Evolutionary conservation across 2,888 invertebrate species (phyloP), one percentile per base, ranked within the genome.

Genomic region (Apotomis betuletana): DNA sequence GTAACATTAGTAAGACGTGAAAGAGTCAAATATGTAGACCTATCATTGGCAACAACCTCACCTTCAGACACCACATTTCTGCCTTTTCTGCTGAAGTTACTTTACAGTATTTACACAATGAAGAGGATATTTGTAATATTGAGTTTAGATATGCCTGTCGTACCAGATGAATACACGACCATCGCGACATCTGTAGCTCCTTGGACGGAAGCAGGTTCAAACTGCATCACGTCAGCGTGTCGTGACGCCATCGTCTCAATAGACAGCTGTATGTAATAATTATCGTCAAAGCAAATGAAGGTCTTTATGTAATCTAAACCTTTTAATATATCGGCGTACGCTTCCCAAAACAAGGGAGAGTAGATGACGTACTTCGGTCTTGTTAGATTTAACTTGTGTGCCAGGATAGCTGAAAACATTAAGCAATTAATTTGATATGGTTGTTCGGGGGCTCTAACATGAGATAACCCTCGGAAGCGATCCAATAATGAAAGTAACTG

Each of bases 321-420:
- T 36, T 54, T 64, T 10, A 64, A 41, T 12, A 15, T 10, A 5
- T 41, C 5, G 54, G 41, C 54, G 54, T 64, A 41, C 6, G 54
- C 44, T 44, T 64, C 63, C 63, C 63, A 64, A 5, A 64, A 64
- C 6, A 54, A 15, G 6, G 15, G 63, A 54, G 52, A 15, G 15
- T 54, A 64, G 54, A 64, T 15, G 41, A 54, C 9, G 15, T 54
- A 54, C 44, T 64, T 41, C 10, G 63, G 63, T 54, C 54, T 52
- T 54, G 41, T 64, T 54, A 64, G 63, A 5, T 41, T 54, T 41
- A 64, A 44, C 41, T 64, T 54, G 15, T 64, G 63, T 0, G 54
- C 12, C 15, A 64, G 54, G 54, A 8, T 6, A 13, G 63, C 63
- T 64, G 41, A 15, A 64, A 64, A 5, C 41, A 41, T 41, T 41